Percentiles rank a stretch among this genome's conserved stretches.
phyloP scores from a whole-genome alignment of 2,888 invertebrate species.

The Ecdyonurus torrentis region DNA sequence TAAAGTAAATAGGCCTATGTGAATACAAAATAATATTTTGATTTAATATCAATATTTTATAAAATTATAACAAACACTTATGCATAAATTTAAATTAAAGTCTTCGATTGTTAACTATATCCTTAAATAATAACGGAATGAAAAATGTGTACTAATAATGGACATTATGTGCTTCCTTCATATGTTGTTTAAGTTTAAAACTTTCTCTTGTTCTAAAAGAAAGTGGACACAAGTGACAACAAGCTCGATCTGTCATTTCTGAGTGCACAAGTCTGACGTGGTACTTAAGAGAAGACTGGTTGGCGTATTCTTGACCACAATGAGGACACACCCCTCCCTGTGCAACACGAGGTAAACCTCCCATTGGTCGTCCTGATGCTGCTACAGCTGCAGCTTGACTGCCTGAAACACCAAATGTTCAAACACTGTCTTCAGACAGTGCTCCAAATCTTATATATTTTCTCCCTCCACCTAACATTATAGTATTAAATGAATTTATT shows the following conservation, averaged over 20 bases:
- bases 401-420: background rate
- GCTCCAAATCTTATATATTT: background rate
- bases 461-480: too few relatives aligned
- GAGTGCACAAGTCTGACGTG: conserved; percentile 51
- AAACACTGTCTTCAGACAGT: background rate
- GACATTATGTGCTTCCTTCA: conserved; percentile 40
- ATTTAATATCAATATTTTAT: too few relatives aligned
- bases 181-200: conserved; percentile 40
- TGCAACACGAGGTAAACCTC: conserved; percentile 25
- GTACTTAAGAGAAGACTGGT: conserved; percentile 51
- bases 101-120: too few relatives aligned
- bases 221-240: conserved; percentile 49
- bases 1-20: too few relatives aligned
- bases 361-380: background rate
- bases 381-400: background rate
- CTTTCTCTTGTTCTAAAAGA: conserved; percentile 50
- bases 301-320: conserved; percentile 49
- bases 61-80: too few relatives aligned
- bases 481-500: too few relatives aligned
- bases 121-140: too few relatives aligned
- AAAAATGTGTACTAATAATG: too few relatives aligned
- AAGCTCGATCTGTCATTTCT: conserved; percentile 45
- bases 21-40: too few relatives aligned
- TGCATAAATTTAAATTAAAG: too few relatives aligned
- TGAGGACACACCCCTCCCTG: conserved; percentile 48